These are phyloP conservation scores for Xanthostigma xanthostigma DNA, from an alignment of 2,888 invertebrate species.

Conservation along the genomic window DNA sequence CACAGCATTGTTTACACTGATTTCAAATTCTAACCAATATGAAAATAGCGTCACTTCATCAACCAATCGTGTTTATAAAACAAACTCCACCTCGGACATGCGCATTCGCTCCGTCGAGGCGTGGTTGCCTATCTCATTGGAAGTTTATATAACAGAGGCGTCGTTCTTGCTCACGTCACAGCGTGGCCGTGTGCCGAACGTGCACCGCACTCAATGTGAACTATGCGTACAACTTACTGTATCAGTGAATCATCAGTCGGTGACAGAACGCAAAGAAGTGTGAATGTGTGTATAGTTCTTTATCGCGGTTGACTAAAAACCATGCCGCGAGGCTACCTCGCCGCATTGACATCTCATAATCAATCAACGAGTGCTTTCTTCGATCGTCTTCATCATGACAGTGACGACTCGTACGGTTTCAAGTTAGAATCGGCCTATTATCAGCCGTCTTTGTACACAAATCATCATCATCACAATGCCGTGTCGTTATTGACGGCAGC, in stretches of 20 bases:
- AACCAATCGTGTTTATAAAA: not conserved
- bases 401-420: not conserved
- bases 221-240: constrained; percentile 1
- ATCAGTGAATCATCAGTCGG: constrained; percentile 1
- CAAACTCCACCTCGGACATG: constrained; percentile 24
- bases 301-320: not conserved
- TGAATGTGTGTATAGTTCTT: not conserved
- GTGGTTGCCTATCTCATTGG: constrained; percentile 22
- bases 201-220: not conserved
- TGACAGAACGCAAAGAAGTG: not conserved
- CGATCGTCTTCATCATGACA: too few relatives aligned
- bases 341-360: not conserved
- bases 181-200: too few relatives aligned
- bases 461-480: constrained; percentile 1
- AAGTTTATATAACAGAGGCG: constrained; percentile 11
- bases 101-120: constrained; percentile 18
- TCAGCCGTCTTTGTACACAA: constrained; percentile 17
- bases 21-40: not conserved
- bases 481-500: constrained; percentile 12
- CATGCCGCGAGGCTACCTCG: constrained; percentile 3
- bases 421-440: constrained; percentile 9
- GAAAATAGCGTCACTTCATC: not conserved
- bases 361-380: too few relatives aligned
- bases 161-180: not conserved
- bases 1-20: not conserved